Evolutionary conservation across 2,888 invertebrate genomes (phyloP), one percentile per base, ranked within the genome.

Genomic region (Drosophila pegasa): DNA sequence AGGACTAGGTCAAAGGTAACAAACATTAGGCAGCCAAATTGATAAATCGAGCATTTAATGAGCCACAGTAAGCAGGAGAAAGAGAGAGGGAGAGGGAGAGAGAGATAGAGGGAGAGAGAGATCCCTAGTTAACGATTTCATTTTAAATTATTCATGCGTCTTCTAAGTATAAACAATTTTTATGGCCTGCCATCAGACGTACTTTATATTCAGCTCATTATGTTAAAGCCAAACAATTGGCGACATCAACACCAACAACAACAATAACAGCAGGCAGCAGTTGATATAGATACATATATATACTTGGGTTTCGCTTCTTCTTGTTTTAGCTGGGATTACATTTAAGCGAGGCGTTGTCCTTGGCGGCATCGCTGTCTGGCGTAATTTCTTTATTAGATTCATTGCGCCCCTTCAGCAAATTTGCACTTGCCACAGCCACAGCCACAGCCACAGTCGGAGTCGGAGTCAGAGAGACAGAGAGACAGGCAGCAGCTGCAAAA

Each of bases 121-220:
- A n/a, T 43, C 20, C 4, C 58, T 57, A 71, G 66, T 69, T 66
- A 48, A 71, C 55, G 57, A 73, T 80, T 60, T 73, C 63, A 58
- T 69, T 87, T 75, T 84, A 78, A 87, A 73, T 85, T 83, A 87
- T 85, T 88, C 80, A 80, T 71, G 68, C 69, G 66, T 51, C 67
- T 59, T 68, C 78, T 71, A 65, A 68, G 67, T 58, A 85, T 71
- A 85, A 85, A 85, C 66, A 74, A 78, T 74, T 69, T 70, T 78
- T 73, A 71, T 56, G 60, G 58, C 43, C 50, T 52, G 54, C 43
- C 43, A 25, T 56, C 64, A 71, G 83, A 77, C 83, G 61, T 80
- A 85, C 71, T 89, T 89, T 75, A 75, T 89, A 87, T 87, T 89
- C 85, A 79, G 82, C 83, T 89, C 89, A 85, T 85, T 85, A 87